Evolutionary conservation across 2,113 vertebrate genomes (phyloP), one percentile per base, ranked within the genome.

Genomic region (Pomatorhinus ruficollis): DNA sequence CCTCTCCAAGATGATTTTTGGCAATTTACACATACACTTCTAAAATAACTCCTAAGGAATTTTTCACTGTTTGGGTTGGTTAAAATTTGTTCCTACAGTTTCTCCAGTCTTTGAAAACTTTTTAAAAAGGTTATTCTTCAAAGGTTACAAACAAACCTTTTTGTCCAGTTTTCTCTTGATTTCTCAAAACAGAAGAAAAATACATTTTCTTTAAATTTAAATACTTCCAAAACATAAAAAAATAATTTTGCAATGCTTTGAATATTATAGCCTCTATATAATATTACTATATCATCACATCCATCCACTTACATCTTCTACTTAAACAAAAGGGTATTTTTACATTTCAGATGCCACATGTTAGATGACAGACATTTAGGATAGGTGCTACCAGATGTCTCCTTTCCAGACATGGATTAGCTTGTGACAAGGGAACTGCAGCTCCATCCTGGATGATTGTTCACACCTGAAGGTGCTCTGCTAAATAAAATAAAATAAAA

Each of bases 351-450:
- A 23, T 65, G 12, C 4, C 9, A 56, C 21, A 16, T 69, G 59
- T 64, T 2, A 37, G 9, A n/a, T 50, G 25, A 9, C 24, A 91
- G 19, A 54, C 1, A 11, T 63, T 87, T 16, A 60, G 21, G 10
- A 54, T 16, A 45, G 20, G 0, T 39, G 33, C 40, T 64, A 42
- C 7, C 9, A 14, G 6, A 28, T 5, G 35, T 2, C 3, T 60
- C 4, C 25, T 64, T 64, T 84, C 20, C 40, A 78, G 23, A 69
- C 4, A 21, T 31, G 35, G 39, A 74, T n/a, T 14, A 60, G 8
- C 3, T 4, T 5, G 35, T 8, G 40, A 75, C n/a, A 63, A 12
- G 7, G 18, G 15, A 88, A 28, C 20, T 66, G 23, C 28, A 90
- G 28, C 39, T 90, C 28, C 44, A 15, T 59, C 20, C 12, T 83